Conservation (phyloP, 2,797 vertebrate species). For the Gastrophryne carolinensis region DNA sequence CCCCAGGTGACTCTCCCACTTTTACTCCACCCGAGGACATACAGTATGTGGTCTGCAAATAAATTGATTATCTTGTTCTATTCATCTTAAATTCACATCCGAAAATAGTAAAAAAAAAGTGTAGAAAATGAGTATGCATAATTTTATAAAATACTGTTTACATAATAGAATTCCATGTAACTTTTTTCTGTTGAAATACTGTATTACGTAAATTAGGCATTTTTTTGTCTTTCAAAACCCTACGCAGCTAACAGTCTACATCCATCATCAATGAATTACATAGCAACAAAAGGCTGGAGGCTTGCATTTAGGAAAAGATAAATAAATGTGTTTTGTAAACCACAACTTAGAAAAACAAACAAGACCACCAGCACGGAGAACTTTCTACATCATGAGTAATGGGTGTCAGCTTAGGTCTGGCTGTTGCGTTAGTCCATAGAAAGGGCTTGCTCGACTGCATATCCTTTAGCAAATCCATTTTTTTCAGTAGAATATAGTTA, state of each 20-base stretch:
- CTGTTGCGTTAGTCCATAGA: neutral
- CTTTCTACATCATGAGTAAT: neutral
- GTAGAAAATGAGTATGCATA: neutral
- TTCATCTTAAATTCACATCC: no score
- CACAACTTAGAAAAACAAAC: conserved; percentile 12
- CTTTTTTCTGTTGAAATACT: neutral
- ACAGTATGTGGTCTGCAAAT: no score
- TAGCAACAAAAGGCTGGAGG: neutral
- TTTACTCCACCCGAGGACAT: no score
- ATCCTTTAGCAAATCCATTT: no score
- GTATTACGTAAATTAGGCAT: neutral
- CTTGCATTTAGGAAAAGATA: conserved; percentile 27
- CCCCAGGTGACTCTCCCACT: no score
- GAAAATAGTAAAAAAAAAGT: neutral
- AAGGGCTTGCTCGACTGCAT: neutral
- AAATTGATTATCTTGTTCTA: no score
- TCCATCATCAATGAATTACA: neutral
- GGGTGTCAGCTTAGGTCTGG: neutral
- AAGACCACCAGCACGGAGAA: conserved; percentile 24
- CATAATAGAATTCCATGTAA: neutral
- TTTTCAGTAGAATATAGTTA: no score
- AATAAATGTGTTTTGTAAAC: conserved; percentile 20
- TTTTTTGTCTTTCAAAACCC: no score
- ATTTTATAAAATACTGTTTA: neutral
- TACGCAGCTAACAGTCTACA: neutral